These are phyloP conservation scores for Nematolebias whitei DNA, from an alignment of 2,113 vertebrate genomes.

Conservation along the genomic window DNA sequence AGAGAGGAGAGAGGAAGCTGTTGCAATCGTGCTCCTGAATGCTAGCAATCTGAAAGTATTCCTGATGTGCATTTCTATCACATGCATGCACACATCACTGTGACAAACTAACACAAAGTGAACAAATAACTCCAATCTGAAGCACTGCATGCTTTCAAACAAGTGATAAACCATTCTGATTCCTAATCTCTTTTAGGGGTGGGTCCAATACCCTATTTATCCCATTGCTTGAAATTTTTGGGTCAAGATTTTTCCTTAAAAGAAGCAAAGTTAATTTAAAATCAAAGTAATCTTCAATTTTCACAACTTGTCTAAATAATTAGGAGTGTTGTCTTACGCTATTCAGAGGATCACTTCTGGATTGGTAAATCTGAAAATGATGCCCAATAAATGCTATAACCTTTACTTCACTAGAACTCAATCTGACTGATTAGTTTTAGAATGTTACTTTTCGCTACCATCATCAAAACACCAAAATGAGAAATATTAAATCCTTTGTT, in stretches of 20 bases:
- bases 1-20: slow-evolving; percentile 23
- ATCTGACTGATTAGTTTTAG: neutral
- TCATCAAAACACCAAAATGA: neutral
- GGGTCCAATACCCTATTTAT: neutral
- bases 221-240: neutral
- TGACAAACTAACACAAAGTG: slow-evolving; percentile 28
- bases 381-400: neutral
- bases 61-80: slow-evolving; percentile 28
- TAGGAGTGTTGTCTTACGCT: neutral
- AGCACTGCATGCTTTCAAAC: neutral
- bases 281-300: neutral
- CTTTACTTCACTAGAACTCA: neutral
- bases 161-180: neutral
- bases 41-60: slow-evolving; percentile 30
- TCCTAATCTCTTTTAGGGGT: neutral
- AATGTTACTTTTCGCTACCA: neutral
- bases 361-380: neutral
- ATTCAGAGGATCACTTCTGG: neutral
- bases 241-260: no score
- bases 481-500: neutral
- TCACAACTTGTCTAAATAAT: no score
- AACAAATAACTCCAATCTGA: slow-evolving; percentile 4
- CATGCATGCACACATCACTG: neutral
- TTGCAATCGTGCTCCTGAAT: slow-evolving; percentile 31
- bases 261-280: neutral